Conservation (phyloP, 37 sponge, comb jelly and placozoan genomes). For the Halisarca cf. caerulea region DNA sequence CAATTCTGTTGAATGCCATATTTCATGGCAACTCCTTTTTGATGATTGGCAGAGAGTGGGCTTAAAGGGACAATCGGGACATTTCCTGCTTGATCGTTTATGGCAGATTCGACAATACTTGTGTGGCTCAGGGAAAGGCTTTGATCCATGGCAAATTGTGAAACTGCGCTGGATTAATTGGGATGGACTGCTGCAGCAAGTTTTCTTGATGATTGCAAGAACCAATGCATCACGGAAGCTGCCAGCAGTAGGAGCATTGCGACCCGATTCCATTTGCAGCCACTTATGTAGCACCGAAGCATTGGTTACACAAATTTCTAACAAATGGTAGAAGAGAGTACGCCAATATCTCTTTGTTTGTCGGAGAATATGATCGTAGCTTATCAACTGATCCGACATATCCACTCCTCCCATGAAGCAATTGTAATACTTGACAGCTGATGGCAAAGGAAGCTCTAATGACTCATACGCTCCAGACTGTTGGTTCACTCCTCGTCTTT, state of each 20-base stretch:
- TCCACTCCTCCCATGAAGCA: slow-evolving; percentile 35
- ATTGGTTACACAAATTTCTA: slow-evolving; percentile 12
- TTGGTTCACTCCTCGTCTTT: background rate
- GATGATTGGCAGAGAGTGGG: background rate
- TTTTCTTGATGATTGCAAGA: background rate
- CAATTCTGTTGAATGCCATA: no score
- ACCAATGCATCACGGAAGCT: background rate
- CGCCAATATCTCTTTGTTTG: slow-evolving; percentile 32
- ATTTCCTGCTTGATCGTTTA: background rate
- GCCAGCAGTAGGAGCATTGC: background rate
- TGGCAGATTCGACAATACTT: background rate
- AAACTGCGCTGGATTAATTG: background rate
- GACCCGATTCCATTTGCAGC: background rate
- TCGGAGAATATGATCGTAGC: background rate
- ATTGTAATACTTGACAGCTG: background rate
- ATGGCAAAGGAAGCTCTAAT: slow-evolving; percentile 3
- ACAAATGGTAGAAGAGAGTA: slow-evolving; percentile 23
- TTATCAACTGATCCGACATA: slow-evolving; percentile 17
- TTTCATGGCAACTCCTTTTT: background rate
- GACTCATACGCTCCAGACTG: background rate
- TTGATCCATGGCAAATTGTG: background rate
- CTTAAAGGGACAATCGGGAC: background rate
- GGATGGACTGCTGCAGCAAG: background rate
- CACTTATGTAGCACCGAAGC: slow-evolving; percentile 1
- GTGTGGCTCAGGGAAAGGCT: background rate